Percentiles rank a stretch among this genome's conserved stretches.
These are phyloP conservation scores for Oreonectes daqikongensis DNA, from an alignment of 2,797 vertebrate species.

Conservation along the genomic window DNA sequence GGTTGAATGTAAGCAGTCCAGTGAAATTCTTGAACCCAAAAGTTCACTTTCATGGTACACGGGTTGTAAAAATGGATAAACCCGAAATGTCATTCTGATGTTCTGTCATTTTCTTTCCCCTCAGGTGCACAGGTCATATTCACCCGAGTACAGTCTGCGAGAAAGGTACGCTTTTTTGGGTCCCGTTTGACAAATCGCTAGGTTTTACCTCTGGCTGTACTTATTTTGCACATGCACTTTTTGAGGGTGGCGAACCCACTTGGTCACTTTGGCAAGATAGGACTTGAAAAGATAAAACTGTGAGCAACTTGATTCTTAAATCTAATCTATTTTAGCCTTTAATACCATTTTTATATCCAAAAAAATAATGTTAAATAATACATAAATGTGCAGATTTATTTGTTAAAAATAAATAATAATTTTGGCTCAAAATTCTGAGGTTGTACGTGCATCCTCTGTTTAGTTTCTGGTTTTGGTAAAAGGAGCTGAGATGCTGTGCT, in stretches of 20 bases:
- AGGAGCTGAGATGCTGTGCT: not conserved
- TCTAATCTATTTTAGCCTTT: too few relatives aligned
- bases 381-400: not conserved
- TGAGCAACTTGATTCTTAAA: too few relatives aligned
- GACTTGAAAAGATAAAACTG: too few relatives aligned
- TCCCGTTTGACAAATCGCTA: not conserved
- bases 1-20: not conserved
- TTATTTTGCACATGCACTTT: not conserved
- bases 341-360: too few relatives aligned
- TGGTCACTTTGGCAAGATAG: too few relatives aligned
- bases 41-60: slow-evolving; percentile 46
- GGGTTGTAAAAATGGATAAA: slow-evolving; percentile 28
- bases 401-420: not conserved
- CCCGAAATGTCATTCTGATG: slow-evolving; percentile 22
- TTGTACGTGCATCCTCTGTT: not conserved
- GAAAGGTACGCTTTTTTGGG: slow-evolving; percentile 34
- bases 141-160: slow-evolving; percentile 24
- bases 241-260: too few relatives aligned
- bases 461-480: not conserved
- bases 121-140: slow-evolving; percentile 51
- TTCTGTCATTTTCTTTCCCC: slow-evolving; percentile 10
- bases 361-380: too few relatives aligned
- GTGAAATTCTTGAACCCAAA: slow-evolving; percentile 28
- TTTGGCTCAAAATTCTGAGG: too few relatives aligned
- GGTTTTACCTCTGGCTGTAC: not conserved